A percentile compares a stretch with the other conserved stretches of the same genome.
Conservation (phyloP, 2,113 vertebrate species). For the Misgurnus anguillicaudatus region DNA sequence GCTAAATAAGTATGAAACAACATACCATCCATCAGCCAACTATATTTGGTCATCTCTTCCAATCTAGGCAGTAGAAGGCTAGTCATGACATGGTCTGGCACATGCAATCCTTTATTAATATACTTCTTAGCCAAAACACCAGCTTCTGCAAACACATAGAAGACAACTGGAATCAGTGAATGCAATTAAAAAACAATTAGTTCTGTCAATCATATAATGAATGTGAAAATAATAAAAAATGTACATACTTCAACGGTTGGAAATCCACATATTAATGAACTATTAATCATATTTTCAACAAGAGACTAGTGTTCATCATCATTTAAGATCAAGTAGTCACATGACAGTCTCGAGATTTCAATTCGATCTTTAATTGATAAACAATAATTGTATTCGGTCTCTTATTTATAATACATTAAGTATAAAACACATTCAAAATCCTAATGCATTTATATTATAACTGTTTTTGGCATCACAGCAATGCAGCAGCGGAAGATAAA, state of each 20-base stretch:
- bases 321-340: background rate
- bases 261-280: background rate
- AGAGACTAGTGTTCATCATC: background rate
- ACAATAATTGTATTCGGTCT: background rate
- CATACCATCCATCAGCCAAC: slow-evolving; percentile 90
- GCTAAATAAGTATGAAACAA: background rate
- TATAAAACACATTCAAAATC: background rate
- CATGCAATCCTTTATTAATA: slow-evolving; percentile 83
- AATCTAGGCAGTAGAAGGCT: slow-evolving; percentile 83
- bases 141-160: slow-evolving; percentile 75
- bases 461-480: too few relatives aligned
- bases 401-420: background rate
- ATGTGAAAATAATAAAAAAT: background rate
- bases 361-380: background rate
- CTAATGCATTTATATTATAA: background rate
- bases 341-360: background rate
- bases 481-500: background rate
- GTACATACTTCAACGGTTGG: background rate
- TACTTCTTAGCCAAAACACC: slow-evolving; percentile 84
- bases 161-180: background rate
- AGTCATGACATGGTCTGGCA: slow-evolving; percentile 91
- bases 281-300: slow-evolving; percentile 10
- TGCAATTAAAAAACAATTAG: too few relatives aligned
- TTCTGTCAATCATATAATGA: too few relatives aligned
- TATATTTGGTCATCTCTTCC: slow-evolving; percentile 79